phyloP scores from a whole-genome alignment of 2,888 invertebrate genomes.

The Listrodromus nycthemerus region DNA sequence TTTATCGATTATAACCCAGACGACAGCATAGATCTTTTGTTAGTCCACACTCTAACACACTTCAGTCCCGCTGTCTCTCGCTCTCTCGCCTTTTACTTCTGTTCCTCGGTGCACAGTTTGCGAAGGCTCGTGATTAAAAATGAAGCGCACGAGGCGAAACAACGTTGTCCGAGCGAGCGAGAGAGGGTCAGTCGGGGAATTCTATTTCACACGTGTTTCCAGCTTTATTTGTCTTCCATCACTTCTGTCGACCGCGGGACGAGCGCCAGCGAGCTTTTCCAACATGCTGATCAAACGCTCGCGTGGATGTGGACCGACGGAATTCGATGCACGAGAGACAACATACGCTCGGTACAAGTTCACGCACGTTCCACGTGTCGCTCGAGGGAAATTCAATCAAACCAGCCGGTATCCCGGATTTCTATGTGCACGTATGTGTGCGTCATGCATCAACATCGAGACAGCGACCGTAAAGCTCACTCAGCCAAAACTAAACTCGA shows the following conservation, averaged over 20 bases:
- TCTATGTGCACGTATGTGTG: neutral
- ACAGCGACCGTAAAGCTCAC: conserved; percentile 11
- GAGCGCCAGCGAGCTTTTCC: conserved; percentile 5
- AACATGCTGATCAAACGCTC: conserved; percentile 50
- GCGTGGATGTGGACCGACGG: conserved; percentile 11
- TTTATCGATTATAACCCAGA: conserved; percentile 25
- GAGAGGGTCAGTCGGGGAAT: neutral
- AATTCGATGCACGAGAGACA: conserved; percentile 30
- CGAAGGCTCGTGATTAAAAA: conserved; percentile 13
- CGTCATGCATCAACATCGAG: neutral
- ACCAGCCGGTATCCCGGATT: neutral
- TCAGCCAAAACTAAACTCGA: conserved; percentile 54
- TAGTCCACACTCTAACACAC: neutral
- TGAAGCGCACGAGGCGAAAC: conserved; percentile 19
- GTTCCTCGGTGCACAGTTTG: neutral
- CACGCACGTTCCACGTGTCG: conserved; percentile 50
- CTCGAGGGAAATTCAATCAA: conserved; percentile 59
- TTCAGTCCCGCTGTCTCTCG: conserved; percentile 3
- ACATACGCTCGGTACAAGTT: conserved; percentile 32
- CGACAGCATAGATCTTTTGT: conserved; percentile 49
- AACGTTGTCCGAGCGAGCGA: conserved; percentile 9
- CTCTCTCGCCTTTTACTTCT: neutral
- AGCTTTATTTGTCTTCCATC: conserved; percentile 61
- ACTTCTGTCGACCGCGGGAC: conserved; percentile 43
- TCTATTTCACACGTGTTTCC: conserved; percentile 27